A percentile compares a stretch with the other conserved stretches of the same genome.
These are phyloP conservation scores for Fulmarus glacialis DNA, from an alignment of 2,113 vertebrate genomes.

Conservation along the genomic window DNA sequence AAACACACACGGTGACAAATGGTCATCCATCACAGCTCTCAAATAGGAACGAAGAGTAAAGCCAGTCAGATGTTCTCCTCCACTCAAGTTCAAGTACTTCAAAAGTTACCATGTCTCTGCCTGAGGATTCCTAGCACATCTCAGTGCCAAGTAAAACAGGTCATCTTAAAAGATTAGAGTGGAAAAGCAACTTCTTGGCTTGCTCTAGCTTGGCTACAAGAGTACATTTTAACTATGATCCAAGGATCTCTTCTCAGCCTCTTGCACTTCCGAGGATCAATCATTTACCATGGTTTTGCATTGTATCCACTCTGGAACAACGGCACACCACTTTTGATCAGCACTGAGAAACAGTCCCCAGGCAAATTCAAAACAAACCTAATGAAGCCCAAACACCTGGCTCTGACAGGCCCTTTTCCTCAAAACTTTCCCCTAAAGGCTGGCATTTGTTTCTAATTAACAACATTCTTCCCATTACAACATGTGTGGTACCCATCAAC, in stretches of 20 bases:
- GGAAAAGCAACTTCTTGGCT: neutral
- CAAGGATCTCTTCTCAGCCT: neutral
- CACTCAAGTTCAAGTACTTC: neutral
- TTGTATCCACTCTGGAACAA: neutral
- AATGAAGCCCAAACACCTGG: neutral
- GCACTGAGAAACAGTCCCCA: neutral
- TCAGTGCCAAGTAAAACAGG: neutral
- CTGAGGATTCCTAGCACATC: neutral
- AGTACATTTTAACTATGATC: neutral
- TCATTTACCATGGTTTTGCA: accelerated
- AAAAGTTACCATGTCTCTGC: neutral
- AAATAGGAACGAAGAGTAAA: neutral
- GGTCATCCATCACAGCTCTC: neutral
- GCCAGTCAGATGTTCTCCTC: neutral
- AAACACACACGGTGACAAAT: neutral
- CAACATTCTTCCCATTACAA: neutral
- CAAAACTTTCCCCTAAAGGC: neutral
- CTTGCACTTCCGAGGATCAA: neutral
- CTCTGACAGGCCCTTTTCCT: neutral
- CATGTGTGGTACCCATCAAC: neutral
- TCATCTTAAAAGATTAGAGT: neutral
- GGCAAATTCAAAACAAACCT: neutral
- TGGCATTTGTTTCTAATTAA: slow-evolving; percentile 5
- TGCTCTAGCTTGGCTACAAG: neutral
- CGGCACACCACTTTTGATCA: neutral